Percentiles rank a stretch among this genome's conserved stretches.
phyloP scores from a whole-genome alignment of 2,888 invertebrate genomes.

The Dyspetes luteomarginatus region DNA sequence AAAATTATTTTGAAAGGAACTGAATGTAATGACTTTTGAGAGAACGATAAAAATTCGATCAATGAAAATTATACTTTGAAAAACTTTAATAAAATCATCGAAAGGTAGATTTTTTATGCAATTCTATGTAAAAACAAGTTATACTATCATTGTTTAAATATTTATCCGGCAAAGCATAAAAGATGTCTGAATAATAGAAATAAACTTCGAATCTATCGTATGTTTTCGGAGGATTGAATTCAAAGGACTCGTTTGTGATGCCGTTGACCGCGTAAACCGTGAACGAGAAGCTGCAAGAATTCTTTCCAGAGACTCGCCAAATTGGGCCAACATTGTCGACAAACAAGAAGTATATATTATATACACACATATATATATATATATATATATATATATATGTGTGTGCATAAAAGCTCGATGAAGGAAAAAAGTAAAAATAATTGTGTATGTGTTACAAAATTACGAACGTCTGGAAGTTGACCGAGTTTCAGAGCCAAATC shows the following conservation, averaged over 20 bases:
- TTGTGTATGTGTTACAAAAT: conserved; percentile 38
- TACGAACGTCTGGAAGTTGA: conserved; percentile 35
- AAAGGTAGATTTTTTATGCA: no score
- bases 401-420: neutral
- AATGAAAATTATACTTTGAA: no score
- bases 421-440: conserved; percentile 19
- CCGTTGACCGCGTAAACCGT: conserved; percentile 27
- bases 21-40: no score
- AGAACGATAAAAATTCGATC: no score
- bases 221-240: neutral
- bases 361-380: no score
- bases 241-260: neutral
- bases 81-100: no score
- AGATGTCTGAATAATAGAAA: neutral
- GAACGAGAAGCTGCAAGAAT: conserved; percentile 7
- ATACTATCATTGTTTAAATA: no score
- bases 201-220: neutral
- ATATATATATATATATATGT: no score
- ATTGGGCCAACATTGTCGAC: conserved; percentile 50
- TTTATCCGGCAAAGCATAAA: no score
- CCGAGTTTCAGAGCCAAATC: conserved; percentile 48
- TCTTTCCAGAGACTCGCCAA: conserved; percentile 16
- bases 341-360: conserved; percentile 46
- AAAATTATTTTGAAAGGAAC: no score
- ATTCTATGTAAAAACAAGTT: no score